Evolutionary conservation across 2,113 vertebrate species (phyloP).

Genomic region (Henicopernis longicauda): DNA sequence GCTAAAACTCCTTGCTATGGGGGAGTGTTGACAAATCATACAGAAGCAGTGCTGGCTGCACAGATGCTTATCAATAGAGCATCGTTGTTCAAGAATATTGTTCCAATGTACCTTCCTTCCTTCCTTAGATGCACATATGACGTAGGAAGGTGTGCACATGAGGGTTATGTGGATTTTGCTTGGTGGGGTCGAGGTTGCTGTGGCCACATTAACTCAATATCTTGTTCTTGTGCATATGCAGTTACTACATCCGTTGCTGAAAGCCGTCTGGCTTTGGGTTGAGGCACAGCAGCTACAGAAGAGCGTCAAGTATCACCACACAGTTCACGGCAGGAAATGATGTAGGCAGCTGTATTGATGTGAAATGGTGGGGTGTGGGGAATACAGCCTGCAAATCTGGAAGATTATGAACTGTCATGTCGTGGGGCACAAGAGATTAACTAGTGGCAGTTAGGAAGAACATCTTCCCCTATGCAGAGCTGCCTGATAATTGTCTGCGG

Average conservation of each 20-base stretch:
- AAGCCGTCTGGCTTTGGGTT: not conserved
- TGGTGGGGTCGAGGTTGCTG: not conserved
- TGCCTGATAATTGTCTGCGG: not conserved
- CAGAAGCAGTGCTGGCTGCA: not conserved
- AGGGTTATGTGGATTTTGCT: not conserved
- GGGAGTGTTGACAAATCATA: not conserved
- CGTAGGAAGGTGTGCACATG: fast-evolving
- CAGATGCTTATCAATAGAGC: not conserved
- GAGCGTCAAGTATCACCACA: not conserved
- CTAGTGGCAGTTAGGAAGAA: not conserved
- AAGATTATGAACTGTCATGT: not conserved
- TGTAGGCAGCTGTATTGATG: not conserved
- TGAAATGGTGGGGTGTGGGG: not conserved
- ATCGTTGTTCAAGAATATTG: not conserved
- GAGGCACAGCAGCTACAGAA: not conserved
- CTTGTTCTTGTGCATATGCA: not conserved
- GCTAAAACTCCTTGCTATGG: not conserved
- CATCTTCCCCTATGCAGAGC: not conserved
- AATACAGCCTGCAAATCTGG: not conserved
- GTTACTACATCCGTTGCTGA: not conserved
- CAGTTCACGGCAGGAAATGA: slow-evolving; percentile 4
- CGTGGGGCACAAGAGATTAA: not conserved
- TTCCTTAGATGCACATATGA: fast-evolving
- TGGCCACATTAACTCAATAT: not conserved
- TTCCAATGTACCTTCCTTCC: not conserved